Conservation (phyloP, 2,797 vertebrate genomes). For the Diceros bicornis region DNA sequence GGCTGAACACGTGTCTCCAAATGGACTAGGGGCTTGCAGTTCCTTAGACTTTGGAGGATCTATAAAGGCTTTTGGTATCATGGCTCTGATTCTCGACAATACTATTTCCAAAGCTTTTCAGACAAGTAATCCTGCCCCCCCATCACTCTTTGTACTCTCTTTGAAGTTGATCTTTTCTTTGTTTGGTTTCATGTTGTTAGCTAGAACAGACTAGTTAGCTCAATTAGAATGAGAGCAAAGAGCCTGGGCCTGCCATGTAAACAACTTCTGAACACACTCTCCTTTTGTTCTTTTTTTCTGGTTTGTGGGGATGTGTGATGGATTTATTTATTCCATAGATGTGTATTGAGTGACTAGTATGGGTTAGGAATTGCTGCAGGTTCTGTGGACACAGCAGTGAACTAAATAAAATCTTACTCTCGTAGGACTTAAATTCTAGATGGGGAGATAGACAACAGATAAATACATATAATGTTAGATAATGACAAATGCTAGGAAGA, state of each 20-base stretch:
- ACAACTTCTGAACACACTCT: background rate
- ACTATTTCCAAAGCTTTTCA: slow-evolving; percentile 45
- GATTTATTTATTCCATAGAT: background rate
- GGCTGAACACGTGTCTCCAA: background rate
- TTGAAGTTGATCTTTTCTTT: slow-evolving; percentile 35
- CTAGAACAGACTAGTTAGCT: background rate
- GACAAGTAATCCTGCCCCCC: background rate
- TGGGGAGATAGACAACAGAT: background rate
- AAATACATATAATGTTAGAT: background rate
- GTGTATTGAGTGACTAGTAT: background rate
- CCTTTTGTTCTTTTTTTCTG: background rate
- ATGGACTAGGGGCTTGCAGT: background rate
- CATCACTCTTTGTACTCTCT: background rate
- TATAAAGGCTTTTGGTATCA: background rate
- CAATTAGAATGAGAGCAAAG: background rate
- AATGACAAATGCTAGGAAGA: background rate
- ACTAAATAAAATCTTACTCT: background rate
- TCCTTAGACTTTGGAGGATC: background rate
- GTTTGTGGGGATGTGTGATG: background rate
- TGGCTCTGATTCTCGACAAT: background rate
- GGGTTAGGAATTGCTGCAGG: background rate
- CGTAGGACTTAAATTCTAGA: background rate
- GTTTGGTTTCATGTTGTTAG: background rate
- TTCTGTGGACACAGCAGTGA: background rate
- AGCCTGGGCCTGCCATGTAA: background rate